phyloP scores from a whole-genome alignment of 2,797 vertebrate species.

The Tadarida brasiliensis region DNA sequence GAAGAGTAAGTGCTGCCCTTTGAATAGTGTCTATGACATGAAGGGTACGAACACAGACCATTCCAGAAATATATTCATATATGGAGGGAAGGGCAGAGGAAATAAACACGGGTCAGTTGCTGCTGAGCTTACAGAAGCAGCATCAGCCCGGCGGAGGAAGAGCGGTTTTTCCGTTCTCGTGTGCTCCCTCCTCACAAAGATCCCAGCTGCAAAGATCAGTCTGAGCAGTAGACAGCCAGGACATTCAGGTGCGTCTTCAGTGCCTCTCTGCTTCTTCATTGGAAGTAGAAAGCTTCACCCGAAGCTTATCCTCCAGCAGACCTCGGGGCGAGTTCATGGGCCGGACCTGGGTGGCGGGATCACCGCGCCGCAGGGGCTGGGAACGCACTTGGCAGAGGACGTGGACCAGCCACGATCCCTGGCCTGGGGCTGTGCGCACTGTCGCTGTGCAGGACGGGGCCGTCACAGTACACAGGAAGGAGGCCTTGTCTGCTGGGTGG shows the following conservation, averaged over 20 bases:
- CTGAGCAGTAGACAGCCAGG: not conserved
- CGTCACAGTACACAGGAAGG: not conserved
- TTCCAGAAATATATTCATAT: not conserved
- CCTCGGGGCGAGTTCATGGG: not conserved
- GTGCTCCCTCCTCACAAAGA: not conserved
- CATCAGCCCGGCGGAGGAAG: not conserved
- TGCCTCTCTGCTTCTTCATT: not conserved
- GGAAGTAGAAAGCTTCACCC: not conserved
- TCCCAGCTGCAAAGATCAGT: not conserved
- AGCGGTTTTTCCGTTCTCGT: not conserved
- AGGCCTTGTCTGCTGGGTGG: not conserved
- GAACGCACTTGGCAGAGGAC: not conserved
- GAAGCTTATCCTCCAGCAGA: not conserved
- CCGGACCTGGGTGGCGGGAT: not conserved
- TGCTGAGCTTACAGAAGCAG: not conserved
- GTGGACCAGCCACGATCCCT: not conserved
- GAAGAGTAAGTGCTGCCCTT: not conserved
- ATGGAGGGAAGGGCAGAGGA: not conserved
- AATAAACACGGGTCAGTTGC: fast-evolving
- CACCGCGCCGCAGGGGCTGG: not conserved
- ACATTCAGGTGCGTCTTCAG: not conserved
- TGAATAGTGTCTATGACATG: no score
- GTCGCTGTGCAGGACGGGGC: not conserved
- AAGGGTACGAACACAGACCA: not conserved
- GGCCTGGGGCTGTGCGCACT: not conserved